Percentiles rank a stretch among this genome's conserved stretches.
phyloP scores from a whole-genome alignment of 2,888 invertebrate species.

The Polyommatus icarus region DNA sequence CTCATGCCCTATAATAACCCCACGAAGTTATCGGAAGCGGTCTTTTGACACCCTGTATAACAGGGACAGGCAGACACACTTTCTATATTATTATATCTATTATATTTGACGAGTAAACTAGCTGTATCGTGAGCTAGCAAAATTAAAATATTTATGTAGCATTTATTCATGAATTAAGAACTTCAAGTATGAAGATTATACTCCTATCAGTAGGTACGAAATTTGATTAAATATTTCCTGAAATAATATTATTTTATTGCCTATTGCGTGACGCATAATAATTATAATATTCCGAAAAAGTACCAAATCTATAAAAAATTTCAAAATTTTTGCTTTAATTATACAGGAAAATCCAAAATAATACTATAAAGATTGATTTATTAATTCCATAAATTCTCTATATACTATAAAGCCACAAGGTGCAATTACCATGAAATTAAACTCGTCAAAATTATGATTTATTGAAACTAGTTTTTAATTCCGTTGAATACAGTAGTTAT shows the following conservation, averaged over 20 bases:
- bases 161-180: not conserved
- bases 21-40: too few relatives aligned
- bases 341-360: not conserved
- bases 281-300: not conserved
- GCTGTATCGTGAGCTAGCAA: not conserved
- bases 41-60: too few relatives aligned
- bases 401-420: not conserved
- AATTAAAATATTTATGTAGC: not conserved
- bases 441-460: slow-evolving; percentile 12
- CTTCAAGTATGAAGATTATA: not conserved
- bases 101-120: too few relatives aligned
- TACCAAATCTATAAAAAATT: not conserved
- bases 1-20: too few relatives aligned
- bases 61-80: too few relatives aligned
- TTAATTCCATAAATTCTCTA: not conserved
- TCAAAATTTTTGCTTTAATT: not conserved
- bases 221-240: not conserved
- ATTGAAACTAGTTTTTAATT: not conserved
- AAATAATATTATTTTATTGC: not conserved
- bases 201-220: not conserved
- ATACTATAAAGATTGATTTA: not conserved
- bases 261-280: not conserved
- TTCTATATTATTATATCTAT: too few relatives aligned
- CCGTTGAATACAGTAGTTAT: not conserved
- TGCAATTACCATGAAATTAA: not conserved